Conservation (phyloP, 2,797 vertebrate genomes). For the Tauraco hartlaubi region DNA sequence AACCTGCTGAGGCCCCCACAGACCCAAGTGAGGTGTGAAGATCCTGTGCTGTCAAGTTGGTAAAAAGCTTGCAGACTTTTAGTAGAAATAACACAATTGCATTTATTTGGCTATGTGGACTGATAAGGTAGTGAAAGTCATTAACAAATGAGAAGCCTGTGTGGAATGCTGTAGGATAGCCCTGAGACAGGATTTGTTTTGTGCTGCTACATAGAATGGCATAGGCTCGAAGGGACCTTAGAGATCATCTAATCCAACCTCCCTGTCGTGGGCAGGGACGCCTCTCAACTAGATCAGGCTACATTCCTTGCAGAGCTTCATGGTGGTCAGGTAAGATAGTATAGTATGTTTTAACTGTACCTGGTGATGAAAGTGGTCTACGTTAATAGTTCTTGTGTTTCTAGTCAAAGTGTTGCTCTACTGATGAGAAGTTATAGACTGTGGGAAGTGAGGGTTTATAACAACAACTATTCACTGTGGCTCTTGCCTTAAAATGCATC, state of each 20-base stretch:
- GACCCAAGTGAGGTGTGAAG: fast-evolving
- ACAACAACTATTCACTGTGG: background rate
- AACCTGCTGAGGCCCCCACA: background rate
- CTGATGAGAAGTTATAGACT: background rate
- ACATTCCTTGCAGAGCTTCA: background rate
- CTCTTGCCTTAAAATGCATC: background rate
- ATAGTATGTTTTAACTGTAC: background rate
- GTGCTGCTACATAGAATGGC: too few relatives aligned
- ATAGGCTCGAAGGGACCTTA: too few relatives aligned
- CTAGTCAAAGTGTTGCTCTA: background rate
- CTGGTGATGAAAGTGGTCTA: background rate
- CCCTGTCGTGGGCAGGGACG: too few relatives aligned
- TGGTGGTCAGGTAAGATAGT: background rate
- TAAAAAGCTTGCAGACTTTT: fast-evolving
- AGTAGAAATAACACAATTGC: background rate
- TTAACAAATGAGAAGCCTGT: background rate
- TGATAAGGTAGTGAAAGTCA: background rate
- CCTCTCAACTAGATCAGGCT: too few relatives aligned
- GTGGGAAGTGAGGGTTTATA: background rate
- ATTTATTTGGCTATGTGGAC: fast-evolving
- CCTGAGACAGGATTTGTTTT: background rate
- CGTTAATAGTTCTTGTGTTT: background rate
- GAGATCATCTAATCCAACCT: too few relatives aligned
- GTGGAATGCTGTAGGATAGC: background rate
- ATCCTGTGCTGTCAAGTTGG: fast-evolving